Evolutionary conservation across 2,113 vertebrate species (phyloP).

Genomic region (Pteruthius melanotis): DNA sequence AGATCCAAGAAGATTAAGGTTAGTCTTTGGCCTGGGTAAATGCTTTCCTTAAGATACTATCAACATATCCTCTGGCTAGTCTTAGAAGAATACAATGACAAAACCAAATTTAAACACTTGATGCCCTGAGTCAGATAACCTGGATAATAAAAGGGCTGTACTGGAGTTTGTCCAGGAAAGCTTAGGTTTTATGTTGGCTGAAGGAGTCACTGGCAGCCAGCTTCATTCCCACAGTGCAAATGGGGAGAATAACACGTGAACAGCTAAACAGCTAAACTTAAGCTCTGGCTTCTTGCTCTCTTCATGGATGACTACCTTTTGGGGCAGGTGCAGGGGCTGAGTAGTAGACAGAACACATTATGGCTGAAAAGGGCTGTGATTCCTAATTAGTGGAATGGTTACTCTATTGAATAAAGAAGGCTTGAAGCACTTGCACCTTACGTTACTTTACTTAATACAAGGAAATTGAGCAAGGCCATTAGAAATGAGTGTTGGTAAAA

Average conservation of each 20-base stretch:
- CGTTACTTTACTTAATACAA: not conserved
- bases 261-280: not conserved
- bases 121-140: not conserved
- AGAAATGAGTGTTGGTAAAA: not conserved
- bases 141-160: not conserved
- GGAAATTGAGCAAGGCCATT: not conserved
- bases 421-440: not conserved
- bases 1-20: not conserved
- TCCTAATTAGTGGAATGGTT: not conserved
- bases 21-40: not conserved
- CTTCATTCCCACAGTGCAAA: not conserved
- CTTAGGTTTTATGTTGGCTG: not conserved
- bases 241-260: not conserved
- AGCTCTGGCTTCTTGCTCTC: not conserved
- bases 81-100: not conserved
- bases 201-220: not conserved
- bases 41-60: not conserved
- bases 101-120: slow-evolving; percentile 30
- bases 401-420: not conserved
- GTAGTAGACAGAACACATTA: not conserved
- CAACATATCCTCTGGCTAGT: not conserved
- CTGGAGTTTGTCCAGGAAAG: not conserved
- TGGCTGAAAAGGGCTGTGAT: not conserved
- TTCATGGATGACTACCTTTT: not conserved
- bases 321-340: not conserved